phyloP scores from a whole-genome alignment of 2,888 invertebrate species.

The Drosophila koepferae region DNA sequence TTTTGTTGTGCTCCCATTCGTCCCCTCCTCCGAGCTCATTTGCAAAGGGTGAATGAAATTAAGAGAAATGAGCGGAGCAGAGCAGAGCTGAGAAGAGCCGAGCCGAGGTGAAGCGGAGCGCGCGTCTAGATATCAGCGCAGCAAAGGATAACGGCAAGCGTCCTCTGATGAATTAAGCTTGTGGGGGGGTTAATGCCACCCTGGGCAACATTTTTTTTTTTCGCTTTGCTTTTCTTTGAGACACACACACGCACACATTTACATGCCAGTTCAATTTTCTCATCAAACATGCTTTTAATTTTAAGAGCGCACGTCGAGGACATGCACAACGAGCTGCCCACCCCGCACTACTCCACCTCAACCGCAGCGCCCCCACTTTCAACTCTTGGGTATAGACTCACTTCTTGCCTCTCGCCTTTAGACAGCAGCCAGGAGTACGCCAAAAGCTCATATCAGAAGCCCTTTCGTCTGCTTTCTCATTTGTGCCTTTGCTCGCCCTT shows the following conservation, averaged over 20 bases:
- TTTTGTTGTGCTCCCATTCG: constrained; percentile 43
- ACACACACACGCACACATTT: constrained; percentile 25
- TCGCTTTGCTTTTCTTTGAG: constrained; percentile 19
- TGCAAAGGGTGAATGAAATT: constrained; percentile 82
- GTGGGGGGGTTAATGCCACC: constrained; percentile 58
- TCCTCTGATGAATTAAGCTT: constrained; percentile 69
- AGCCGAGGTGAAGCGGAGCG: constrained; percentile 11
- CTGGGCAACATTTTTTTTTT: constrained; percentile 54
- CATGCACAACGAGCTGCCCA: constrained; percentile 42
- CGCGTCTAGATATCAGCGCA: constrained; percentile 41
- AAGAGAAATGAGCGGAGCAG: constrained; percentile 59
- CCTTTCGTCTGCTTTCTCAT: constrained; percentile 66
- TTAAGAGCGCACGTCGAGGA: constrained; percentile 70
- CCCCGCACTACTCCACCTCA: background rate
- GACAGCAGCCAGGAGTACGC: constrained; percentile 46
- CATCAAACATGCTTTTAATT: constrained; percentile 80
- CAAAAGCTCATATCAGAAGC: constrained; percentile 67
- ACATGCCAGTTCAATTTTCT: constrained; percentile 77
- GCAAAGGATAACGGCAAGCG: constrained; percentile 59
- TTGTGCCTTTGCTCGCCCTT: constrained; percentile 32
- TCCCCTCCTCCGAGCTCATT: constrained; percentile 62
- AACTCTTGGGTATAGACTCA: constrained; percentile 4
- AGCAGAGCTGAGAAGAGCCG: background rate
- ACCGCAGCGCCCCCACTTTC: constrained; percentile 8
- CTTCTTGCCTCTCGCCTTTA: constrained; percentile 35